Evolutionary conservation across 2,888 invertebrate genomes (phyloP).

Genomic region (Lissonota sp.): DNA sequence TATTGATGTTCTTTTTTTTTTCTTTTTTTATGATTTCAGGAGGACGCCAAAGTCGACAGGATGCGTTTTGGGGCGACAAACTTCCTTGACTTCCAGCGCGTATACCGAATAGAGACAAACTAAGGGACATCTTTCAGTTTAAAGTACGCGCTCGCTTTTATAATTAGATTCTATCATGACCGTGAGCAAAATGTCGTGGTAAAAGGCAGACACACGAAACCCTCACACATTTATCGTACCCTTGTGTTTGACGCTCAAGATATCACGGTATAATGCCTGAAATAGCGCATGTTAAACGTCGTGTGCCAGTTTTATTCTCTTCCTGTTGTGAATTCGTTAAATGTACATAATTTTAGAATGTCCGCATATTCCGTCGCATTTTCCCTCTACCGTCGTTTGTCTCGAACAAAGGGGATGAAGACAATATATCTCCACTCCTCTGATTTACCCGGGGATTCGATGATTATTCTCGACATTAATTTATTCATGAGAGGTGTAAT

Average conservation of each 20-base stretch:
- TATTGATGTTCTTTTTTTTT: not conserved
- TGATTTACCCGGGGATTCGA: no score
- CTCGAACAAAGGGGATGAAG: not conserved
- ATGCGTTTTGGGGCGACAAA: not conserved
- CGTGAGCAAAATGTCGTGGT: conserved; percentile 67
- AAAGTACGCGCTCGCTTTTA: conserved; percentile 64
- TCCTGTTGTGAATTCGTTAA: conserved; percentile 47
- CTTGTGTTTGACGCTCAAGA: conserved; percentile 57
- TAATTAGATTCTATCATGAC: conserved; percentile 75
- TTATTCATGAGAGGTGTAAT: no score
- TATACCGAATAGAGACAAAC: conserved; percentile 58
- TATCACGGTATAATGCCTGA: conserved; percentile 67
- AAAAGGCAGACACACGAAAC: conserved; percentile 15
- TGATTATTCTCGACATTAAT: no score
- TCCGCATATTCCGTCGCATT: conserved; percentile 17
- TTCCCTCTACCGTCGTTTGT: not conserved
- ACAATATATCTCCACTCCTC: not conserved
- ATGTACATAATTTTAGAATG: conserved; percentile 1
- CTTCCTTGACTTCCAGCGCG: conserved; percentile 42
- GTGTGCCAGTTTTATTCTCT: conserved; percentile 67
- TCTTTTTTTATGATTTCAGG: no score
- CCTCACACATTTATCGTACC: conserved; percentile 42
- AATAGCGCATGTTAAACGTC: conserved; percentile 66
- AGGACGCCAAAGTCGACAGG: no score
- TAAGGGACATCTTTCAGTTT: conserved; percentile 64